Percentiles rank a stretch among this genome's conserved stretches.
These are phyloP conservation scores for Sceloporus tristichus DNA, from an alignment of 2,113 vertebrate species.

Conservation along the genomic window DNA sequence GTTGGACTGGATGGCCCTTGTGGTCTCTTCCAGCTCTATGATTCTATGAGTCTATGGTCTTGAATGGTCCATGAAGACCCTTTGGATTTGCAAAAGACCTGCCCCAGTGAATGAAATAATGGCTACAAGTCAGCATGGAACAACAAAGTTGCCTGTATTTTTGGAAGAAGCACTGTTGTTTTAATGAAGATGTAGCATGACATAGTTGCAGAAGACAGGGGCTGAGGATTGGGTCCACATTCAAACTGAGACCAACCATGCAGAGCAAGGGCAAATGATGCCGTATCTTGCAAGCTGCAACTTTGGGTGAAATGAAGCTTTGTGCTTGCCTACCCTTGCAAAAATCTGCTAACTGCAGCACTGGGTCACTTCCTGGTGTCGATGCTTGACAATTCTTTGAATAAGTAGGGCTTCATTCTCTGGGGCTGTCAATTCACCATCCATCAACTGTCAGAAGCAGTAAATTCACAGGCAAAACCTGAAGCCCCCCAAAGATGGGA, in stretches of 20 bases:
- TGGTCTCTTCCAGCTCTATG: no score
- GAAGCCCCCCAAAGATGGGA: constrained; percentile 38
- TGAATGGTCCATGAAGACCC: no score
- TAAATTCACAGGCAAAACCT: constrained; percentile 59
- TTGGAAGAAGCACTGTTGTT: no score
- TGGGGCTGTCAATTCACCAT: constrained; percentile 60
- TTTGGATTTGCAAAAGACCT: no score
- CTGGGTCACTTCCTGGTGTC: constrained; percentile 17
- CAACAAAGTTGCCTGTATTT: no score
- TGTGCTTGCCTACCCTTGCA: background rate
- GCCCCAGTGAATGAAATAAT: no score
- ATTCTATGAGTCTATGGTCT: no score
- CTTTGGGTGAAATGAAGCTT: background rate
- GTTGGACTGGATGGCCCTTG: no score
- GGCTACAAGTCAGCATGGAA: no score
- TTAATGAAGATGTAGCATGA: no score
- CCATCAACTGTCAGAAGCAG: constrained; percentile 62
- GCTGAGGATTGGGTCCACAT: background rate
- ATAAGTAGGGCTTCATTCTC: constrained; percentile 61
- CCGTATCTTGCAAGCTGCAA: background rate
- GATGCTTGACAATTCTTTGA: constrained; percentile 37
- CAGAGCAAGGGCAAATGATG: background rate
- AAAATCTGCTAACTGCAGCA: constrained; percentile 26
- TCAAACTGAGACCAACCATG: background rate
- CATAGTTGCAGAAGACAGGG: no score